phyloP scores from a whole-genome alignment of 2,797 vertebrate genomes.

The Dipus sagitta region DNA sequence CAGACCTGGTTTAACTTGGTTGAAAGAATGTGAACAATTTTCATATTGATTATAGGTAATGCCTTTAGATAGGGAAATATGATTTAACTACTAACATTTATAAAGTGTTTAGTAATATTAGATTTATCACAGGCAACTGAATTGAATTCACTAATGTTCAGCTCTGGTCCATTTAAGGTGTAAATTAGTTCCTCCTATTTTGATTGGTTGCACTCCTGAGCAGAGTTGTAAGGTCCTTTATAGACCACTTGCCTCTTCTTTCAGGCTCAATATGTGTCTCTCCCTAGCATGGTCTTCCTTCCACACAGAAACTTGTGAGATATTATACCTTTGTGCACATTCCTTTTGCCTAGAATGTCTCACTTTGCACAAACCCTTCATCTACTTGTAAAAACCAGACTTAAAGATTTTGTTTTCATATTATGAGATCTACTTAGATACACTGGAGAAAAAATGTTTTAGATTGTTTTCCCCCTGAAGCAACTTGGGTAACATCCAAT shows the following conservation, averaged over 20 bases:
- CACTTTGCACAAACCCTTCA: background rate
- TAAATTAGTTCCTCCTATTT: background rate
- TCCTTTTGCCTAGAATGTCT: constrained; percentile 28
- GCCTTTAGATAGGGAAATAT: background rate
- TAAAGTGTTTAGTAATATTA: constrained; percentile 14
- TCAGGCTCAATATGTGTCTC: constrained; percentile 23
- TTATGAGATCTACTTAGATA: constrained; percentile 17
- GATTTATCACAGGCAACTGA: constrained; percentile 35
- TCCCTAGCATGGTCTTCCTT: background rate
- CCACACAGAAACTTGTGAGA: background rate
- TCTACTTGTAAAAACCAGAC: background rate
- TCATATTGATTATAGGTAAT: constrained; percentile 11
- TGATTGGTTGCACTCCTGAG: background rate
- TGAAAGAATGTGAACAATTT: constrained; percentile 38
- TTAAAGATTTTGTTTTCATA: constrained; percentile 13
- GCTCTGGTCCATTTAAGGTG: background rate
- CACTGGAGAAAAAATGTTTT: constrained; percentile 43
- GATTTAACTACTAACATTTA: constrained; percentile 8
- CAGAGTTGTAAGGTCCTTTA: constrained; percentile 19
- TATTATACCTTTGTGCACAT: background rate
- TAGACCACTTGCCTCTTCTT: constrained; percentile 6
- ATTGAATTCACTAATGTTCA: constrained; percentile 11
- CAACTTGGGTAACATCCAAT: background rate
- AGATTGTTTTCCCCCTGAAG: constrained; percentile 3
- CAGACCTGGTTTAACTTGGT: constrained; percentile 12